Base-by-base conservation (phyloP, 1,140 invertebrate genomes). In the Sitophilus oryzae region DNA sequence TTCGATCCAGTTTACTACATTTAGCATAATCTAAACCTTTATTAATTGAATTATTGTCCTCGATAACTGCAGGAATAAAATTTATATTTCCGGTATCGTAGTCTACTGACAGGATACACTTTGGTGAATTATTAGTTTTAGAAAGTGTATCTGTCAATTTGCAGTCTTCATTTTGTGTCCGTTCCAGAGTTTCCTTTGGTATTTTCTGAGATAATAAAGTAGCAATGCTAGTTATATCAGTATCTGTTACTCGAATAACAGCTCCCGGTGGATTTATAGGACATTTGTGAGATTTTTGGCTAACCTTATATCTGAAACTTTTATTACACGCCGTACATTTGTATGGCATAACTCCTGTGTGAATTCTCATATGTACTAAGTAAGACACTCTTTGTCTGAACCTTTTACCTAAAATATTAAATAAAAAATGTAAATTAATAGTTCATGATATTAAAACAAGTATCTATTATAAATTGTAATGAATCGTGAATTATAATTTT, bases 381-480 rank as follows among this genome's bases (percentile, higher is more conserved):
- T 91, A 91, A 0, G 88, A 91, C 16, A 92, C 88, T 47, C 89
- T 73, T 71, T 91, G 89, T 15, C 89, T 77, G 68, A 92, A 92
- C 67, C 85, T 83, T 79, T 91, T 92, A 20, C 88, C 88, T 91
- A 66, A 18, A 74, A 76, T 61, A 22, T n/a, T 5, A n/a, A n/a
- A n/a, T n/a, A n/a, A n/a, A n/a, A n/a, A n/a, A n/a, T n/a, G n/a
- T n/a, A n/a, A n/a, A n/a, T n/a, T n/a, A n/a, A n/a, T n/a, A n/a
- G n/a, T n/a, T n/a, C n/a, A n/a, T n/a, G n/a, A n/a, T n/a, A n/a
- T n/a, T n/a, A n/a, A n/a, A n/a, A n/a, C n/a, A n/a, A n/a, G n/a
- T n/a, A n/a, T n/a, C n/a, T n/a, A n/a, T n/a, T n/a, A n/a, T n/a
- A n/a, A n/a, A n/a, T n/a, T n/a, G n/a, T n/a, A n/a, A n/a, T n/a